Base-by-base conservation (phyloP, 2,113 vertebrate genomes). In the Chunga burmeisteri region DNA sequence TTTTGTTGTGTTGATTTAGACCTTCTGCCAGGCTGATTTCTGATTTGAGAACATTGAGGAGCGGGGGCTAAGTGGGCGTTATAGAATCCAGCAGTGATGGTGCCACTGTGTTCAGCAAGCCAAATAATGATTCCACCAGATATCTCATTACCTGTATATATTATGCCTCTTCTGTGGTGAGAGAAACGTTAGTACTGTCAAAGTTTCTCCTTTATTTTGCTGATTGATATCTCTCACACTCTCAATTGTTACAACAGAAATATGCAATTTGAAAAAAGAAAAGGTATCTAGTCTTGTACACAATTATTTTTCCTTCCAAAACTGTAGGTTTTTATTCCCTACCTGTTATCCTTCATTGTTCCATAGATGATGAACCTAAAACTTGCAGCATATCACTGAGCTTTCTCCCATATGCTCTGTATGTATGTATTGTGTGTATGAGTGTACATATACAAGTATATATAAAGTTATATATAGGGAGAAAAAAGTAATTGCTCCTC, bases 51-150 rank as follows among this genome's bases (percentile, higher is more conserved):
- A 16, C 15, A 0, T 1, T 34, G 81, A 47, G 68, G 11, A 66
- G 59, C 2, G 4, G 44, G 68, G 36, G 20, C 16, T 56, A 9
- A 21, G 34, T 59, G 38, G n/a, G n/a, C 74, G 29, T 29, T 47
- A 3, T 0, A 11, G 11, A 49, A 73, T 47, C 56, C 34, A 19
- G 7, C 0, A 1, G 14, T 16, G 46, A 34, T 27, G 50, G 10
- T 78, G 50, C 16, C 32, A 3, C 32, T 62, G 59, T 18, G 23
- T 34, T 46, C 38, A 77, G 66, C 25, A 71, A 40, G 18, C 34
- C 34, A 67, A 52, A 40, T 16, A 12, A 25, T 0, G 2, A 19
- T 59, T 91, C 47, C 7, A 5, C 11, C 3, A 0, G 40, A 16
- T 16, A 30, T 52, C 34, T 78, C 62, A 42, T 36, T 59, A 30